Conservation (phyloP, 1,140 invertebrate species). For the Drosophila orena region DNA sequence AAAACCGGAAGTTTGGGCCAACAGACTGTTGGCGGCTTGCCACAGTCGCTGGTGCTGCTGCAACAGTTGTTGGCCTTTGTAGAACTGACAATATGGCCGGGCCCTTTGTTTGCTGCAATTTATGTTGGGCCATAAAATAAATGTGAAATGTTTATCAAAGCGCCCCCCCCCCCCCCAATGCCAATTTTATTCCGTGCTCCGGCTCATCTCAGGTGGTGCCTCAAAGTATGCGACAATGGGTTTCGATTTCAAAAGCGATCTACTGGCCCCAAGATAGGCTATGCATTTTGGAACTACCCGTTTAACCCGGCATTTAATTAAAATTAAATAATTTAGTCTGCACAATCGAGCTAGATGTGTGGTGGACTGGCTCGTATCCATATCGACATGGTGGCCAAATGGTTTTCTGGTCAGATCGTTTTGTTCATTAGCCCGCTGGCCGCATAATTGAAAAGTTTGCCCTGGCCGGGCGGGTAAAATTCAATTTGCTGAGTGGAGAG, state of each 20-base stretch:
- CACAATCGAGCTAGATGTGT: slow-evolving; percentile 35
- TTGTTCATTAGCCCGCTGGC: slow-evolving; percentile 65
- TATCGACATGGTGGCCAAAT: slow-evolving; percentile 14
- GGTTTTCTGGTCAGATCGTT: slow-evolving; percentile 31
- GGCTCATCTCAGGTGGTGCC: slow-evolving; percentile 30
- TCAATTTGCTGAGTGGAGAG: slow-evolving; percentile 48
- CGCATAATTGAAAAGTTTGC: slow-evolving; percentile 69
- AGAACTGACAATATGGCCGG: slow-evolving; percentile 63
- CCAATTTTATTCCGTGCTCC: neutral
- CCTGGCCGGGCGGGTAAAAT: slow-evolving; percentile 43
- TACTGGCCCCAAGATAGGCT: slow-evolving; percentile 49
- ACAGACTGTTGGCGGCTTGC: slow-evolving; percentile 65
- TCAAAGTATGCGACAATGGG: slow-evolving; percentile 11
- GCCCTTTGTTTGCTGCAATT: slow-evolving; percentile 64
- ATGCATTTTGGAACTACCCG: slow-evolving; percentile 4
- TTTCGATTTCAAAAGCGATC: neutral
- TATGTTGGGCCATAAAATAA: slow-evolving; percentile 73
- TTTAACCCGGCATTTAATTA: slow-evolving; percentile 65
- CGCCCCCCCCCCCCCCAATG: slow-evolving; percentile 3
- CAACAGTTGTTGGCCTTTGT: slow-evolving; percentile 70
- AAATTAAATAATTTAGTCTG: slow-evolving; percentile 74
- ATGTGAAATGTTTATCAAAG: slow-evolving; percentile 56
- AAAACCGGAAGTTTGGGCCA: slow-evolving; percentile 32
- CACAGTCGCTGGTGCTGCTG: slow-evolving; percentile 47
- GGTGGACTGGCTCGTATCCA: slow-evolving; percentile 3